Percentiles rank a stretch among this genome's conserved stretches.
These are phyloP conservation scores for Pelecanus crispus DNA, from an alignment of 2,113 vertebrate species.

Conservation along the genomic window DNA sequence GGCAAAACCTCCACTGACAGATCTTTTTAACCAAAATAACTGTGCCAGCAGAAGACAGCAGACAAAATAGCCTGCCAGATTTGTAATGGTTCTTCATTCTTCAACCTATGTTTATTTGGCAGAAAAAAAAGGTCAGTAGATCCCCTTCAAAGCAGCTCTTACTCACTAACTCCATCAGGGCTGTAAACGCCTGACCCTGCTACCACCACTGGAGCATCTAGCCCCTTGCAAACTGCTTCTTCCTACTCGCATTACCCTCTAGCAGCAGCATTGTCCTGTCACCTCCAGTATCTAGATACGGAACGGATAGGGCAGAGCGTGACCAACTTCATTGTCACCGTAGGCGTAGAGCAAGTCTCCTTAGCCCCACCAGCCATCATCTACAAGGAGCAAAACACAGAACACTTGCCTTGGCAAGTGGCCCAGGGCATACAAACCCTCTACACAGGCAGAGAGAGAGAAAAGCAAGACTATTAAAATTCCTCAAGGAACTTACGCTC, in stretches of 20 bases:
- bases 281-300: too few species aligned
- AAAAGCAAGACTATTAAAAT: background rate
- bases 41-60: background rate
- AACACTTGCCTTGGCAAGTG: background rate
- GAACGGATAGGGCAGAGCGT: rapidly evolving
- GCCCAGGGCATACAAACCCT: background rate
- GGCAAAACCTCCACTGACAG: background rate
- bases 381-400: background rate
- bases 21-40: background rate
- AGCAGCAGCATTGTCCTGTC: background rate
- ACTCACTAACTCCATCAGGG: background rate
- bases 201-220: background rate
- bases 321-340: background rate
- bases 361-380: background rate
- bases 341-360: background rate
- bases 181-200: background rate
- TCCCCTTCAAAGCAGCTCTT: background rate
- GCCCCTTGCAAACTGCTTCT: background rate
- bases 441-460: background rate
- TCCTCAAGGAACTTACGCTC: background rate
- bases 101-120: background rate
- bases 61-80: background rate
- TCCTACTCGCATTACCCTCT: rapidly evolving
- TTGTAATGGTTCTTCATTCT: background rate
- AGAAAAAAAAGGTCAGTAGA: background rate